phyloP scores from a whole-genome alignment of 2,888 invertebrate species.

The Eilema griseolum region DNA sequence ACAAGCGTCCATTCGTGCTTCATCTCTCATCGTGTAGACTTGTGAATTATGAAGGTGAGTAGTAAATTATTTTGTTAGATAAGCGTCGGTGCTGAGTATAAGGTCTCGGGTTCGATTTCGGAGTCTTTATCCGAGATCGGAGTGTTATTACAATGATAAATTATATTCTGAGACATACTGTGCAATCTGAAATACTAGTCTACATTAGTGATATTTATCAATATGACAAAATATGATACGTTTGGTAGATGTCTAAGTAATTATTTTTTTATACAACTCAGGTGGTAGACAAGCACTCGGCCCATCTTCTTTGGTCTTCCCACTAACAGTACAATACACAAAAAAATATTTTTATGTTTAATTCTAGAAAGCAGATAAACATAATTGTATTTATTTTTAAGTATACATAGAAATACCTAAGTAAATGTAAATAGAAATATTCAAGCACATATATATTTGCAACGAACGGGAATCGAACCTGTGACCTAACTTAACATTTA shows the following conservation, averaged over 20 bases:
- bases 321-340: no score
- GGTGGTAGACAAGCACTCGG: no score
- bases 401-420: no score
- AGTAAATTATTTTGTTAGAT: neutral
- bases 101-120: neutral
- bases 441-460: neutral
- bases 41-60: neutral
- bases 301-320: no score
- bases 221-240: no score
- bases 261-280: no score
- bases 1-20: conserved; percentile 20
- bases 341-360: no score
- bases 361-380: neutral
- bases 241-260: no score
- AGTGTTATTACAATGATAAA: neutral
- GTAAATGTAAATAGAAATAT: neutral
- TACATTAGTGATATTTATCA: no score
- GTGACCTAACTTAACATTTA: neutral
- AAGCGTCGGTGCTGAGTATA: neutral
- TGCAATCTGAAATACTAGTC: no score
- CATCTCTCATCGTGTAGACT: neutral
- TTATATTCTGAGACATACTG: neutral
- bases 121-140: neutral
- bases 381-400: neutral
- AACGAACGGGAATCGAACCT: neutral